Conservation (phyloP, 2,888 invertebrate species). For the Parapristionchus giblindavisi region DNA sequence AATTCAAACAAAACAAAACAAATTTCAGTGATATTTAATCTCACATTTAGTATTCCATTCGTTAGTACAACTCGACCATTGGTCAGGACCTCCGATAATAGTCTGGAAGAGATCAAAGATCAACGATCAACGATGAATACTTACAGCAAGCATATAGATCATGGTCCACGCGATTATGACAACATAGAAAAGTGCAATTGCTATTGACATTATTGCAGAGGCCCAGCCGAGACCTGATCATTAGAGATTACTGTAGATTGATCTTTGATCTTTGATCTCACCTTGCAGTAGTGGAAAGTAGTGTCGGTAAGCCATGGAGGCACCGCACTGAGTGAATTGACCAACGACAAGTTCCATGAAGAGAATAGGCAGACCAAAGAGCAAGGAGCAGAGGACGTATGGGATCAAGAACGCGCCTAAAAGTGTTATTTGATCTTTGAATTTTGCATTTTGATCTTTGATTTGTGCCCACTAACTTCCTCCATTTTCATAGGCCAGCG, state of each 20-base stretch:
- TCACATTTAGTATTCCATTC: slow-evolving; percentile 46
- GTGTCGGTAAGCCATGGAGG: slow-evolving; percentile 35
- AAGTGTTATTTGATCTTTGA: slow-evolving; percentile 36
- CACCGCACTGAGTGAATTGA: slow-evolving; percentile 37
- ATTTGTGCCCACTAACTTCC: slow-evolving; percentile 45
- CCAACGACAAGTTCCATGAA: slow-evolving; percentile 45
- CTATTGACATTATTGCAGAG: slow-evolving; percentile 90
- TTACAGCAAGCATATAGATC: slow-evolving; percentile 50
- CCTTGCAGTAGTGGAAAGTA: slow-evolving; percentile 37
- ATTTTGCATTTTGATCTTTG: background rate
- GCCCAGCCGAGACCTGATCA: slow-evolving; percentile 82
- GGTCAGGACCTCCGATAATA: slow-evolving; percentile 44
- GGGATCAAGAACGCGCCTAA: slow-evolving; percentile 42
- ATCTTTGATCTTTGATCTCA: background rate
- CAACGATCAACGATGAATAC: background rate
- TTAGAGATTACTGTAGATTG: slow-evolving; percentile 1
- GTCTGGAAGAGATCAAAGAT: slow-evolving; percentile 41
- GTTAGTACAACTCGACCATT: slow-evolving; percentile 51
- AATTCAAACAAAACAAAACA: background rate
- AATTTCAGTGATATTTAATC: background rate
- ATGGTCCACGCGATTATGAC: slow-evolving; percentile 61
- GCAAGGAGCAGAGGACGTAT: slow-evolving; percentile 20
- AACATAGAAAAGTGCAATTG: slow-evolving; percentile 61
- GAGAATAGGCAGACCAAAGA: slow-evolving; percentile 39
- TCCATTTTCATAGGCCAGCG: slow-evolving; percentile 53